Evolutionary conservation across 64 coral and sea anemone genomes (phyloP).

Genomic region (Porites australiensis): DNA sequence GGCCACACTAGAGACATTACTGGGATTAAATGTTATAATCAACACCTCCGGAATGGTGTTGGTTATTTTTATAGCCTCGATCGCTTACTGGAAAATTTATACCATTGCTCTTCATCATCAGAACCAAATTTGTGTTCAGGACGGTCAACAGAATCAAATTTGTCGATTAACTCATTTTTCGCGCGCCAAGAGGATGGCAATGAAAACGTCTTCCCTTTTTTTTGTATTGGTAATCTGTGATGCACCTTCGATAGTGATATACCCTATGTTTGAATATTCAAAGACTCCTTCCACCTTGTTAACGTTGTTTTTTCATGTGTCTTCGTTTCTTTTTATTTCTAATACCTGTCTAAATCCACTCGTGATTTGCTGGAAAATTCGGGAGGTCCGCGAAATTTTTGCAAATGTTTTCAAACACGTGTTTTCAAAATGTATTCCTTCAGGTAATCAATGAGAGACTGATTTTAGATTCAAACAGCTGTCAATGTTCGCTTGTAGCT

Average conservation of each 20-base stretch:
- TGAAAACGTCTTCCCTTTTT: neutral
- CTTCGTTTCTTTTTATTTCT: neutral
- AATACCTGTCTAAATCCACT: neutral
- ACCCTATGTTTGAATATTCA: neutral
- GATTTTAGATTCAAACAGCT: too few species aligned
- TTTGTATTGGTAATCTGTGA: neutral
- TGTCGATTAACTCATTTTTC: neutral
- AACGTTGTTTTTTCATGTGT: neutral
- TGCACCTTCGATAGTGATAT: neutral
- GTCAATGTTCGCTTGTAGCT: too few species aligned
- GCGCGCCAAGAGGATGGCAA: neutral
- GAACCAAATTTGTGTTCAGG: neutral
- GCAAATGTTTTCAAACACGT: neutral
- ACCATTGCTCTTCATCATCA: neutral
- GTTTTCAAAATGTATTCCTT: slow-evolving; percentile 13
- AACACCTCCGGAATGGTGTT: neutral
- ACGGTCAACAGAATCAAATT: neutral
- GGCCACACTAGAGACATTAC: neutral
- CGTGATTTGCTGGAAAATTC: neutral
- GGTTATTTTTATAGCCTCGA: neutral
- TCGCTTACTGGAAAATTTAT: neutral
- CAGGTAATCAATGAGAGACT: neutral
- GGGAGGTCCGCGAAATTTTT: neutral
- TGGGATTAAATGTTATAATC: neutral
- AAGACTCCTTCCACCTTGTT: neutral